phyloP scores from a whole-genome alignment of 2,797 vertebrate genomes.

The Pipistrellus pipistrellus region DNA sequence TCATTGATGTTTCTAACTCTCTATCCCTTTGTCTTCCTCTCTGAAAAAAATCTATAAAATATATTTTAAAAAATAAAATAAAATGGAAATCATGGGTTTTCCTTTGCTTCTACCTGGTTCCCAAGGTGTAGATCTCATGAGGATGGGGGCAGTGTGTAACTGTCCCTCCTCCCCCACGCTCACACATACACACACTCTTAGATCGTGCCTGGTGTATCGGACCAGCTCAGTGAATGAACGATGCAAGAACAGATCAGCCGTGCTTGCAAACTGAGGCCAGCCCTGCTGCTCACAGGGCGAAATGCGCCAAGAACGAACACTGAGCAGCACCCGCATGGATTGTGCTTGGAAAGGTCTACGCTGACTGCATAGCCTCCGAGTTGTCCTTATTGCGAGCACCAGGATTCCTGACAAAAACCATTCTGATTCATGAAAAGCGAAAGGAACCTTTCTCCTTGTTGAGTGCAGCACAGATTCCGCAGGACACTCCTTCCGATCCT shows the following conservation, averaged over 20 bases:
- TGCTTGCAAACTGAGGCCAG: not conserved
- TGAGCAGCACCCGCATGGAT: not conserved
- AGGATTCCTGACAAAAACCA: not conserved
- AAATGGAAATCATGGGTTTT: constrained; percentile 25
- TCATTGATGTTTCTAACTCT: too few relatives aligned
- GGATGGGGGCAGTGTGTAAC: not conserved
- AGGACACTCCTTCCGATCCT: not conserved
- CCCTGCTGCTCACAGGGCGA: not conserved
- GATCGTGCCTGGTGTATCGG: not conserved
- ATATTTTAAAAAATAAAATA: too few relatives aligned
- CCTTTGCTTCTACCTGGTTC: not conserved
- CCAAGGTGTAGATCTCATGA: not conserved
- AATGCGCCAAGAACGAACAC: not conserved
- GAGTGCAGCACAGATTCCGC: not conserved
- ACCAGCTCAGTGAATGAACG: not conserved
- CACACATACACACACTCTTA: too few relatives aligned
- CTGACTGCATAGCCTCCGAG: not conserved
- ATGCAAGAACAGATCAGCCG: not conserved
- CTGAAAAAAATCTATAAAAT: too few relatives aligned
- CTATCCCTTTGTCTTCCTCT: too few relatives aligned
- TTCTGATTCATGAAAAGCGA: not conserved
- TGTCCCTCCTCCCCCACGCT: rapidly evolving
- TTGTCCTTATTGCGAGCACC: not conserved
- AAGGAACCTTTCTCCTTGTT: not conserved
- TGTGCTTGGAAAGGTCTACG: not conserved